Percentiles rank a stretch among this genome's conserved stretches.
Conservation (phyloP, 2,797 vertebrate genomes). For the Eulemur mongoz region DNA sequence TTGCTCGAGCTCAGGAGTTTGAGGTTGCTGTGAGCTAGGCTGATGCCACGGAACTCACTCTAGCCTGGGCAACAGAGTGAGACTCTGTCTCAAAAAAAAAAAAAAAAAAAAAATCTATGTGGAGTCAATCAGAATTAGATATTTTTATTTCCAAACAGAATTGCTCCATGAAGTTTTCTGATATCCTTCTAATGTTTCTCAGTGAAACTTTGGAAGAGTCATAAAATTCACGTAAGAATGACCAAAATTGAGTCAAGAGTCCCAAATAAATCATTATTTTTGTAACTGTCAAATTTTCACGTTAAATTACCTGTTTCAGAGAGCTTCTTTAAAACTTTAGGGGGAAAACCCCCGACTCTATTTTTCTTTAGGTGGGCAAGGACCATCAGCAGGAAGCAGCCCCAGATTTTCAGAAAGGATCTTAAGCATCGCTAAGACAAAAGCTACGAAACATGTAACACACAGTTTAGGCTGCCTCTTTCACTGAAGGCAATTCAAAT, state of each 20-base stretch:
- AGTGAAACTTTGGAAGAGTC: constrained; percentile 30
- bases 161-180: constrained; percentile 10
- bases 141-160: constrained; percentile 44
- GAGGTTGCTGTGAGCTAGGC: no score
- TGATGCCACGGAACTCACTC: no score
- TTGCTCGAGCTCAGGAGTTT: no score
- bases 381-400: not conserved
- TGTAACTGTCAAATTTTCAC: constrained; percentile 3
- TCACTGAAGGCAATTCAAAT: not conserved
- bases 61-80: no score
- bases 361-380: not conserved
- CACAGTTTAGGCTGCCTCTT: not conserved
- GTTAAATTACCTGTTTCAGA: constrained; percentile 31
- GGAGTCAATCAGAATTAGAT: not conserved
- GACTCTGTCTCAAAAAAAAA: no score
- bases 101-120: not conserved
- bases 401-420: not conserved
- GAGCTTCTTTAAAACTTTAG: not conserved
- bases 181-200: constrained; percentile 6
- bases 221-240: not conserved
- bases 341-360: not conserved
- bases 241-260: not conserved
- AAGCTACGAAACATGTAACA: not conserved
- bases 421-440: not conserved
- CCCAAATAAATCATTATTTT: constrained; percentile 13